Evolutionary conservation across 2,797 vertebrate genomes (phyloP).

Genomic region (Peromyscus melanophrys): DNA sequence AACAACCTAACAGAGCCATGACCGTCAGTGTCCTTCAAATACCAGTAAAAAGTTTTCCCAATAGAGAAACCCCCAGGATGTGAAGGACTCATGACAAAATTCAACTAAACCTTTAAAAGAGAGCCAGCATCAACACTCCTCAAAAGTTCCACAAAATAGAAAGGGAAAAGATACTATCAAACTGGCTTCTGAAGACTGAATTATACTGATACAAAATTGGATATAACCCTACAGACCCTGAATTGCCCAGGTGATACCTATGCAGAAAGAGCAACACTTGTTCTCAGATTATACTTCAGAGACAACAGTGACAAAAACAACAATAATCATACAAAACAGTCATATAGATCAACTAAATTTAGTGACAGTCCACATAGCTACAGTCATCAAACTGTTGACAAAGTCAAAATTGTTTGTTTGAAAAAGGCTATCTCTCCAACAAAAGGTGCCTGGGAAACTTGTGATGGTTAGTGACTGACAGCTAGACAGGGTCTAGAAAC

Average conservation of each 20-base stretch:
- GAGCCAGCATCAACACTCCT: neutral
- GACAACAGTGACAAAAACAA: neutral
- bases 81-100: neutral
- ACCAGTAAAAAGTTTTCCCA: neutral
- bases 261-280: neutral
- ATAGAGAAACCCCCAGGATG: neutral
- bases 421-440: neutral
- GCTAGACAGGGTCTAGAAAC: too few species aligned
- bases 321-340: neutral
- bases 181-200: neutral
- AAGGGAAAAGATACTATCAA: neutral
- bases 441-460: neutral
- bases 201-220: neutral
- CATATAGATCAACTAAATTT: neutral
- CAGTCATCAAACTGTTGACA: neutral
- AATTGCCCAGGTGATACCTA: neutral
- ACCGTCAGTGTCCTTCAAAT: too few species aligned
- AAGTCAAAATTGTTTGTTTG: neutral
- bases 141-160: neutral
- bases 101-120: neutral
- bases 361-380: neutral
- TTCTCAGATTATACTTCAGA: neutral
- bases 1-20: neutral
- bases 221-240: neutral
- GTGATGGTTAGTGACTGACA: neutral